Evolutionary conservation across 2,797 vertebrate genomes (phyloP).

Genomic region (Kryptopterus vitreolus): DNA sequence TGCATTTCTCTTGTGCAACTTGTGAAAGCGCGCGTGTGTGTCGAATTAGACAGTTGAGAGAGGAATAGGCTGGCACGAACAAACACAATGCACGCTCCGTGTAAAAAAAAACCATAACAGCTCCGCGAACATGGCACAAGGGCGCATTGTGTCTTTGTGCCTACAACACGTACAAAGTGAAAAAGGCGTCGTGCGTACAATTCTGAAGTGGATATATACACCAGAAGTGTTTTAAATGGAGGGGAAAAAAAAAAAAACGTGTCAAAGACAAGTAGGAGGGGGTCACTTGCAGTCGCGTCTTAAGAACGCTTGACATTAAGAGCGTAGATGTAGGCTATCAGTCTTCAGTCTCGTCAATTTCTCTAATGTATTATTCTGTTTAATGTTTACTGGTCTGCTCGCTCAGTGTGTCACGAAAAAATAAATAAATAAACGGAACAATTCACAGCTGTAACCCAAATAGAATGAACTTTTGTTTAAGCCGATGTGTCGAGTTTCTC

Average conservation of each 20-base stretch:
- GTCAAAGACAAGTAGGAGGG: not conserved
- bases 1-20: not conserved
- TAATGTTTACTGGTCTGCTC: conserved; percentile 52
- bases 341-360: conserved; percentile 49
- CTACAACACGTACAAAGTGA: not conserved
- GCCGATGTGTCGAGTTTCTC: not conserved
- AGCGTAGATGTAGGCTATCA: conserved; percentile 45
- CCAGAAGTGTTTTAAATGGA: not conserved
- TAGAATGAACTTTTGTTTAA: not conserved
- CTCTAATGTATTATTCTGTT: conserved; percentile 56
- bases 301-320: conserved; percentile 46
- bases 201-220: not conserved
- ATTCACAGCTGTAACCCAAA: conserved; percentile 47
- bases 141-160: not conserved
- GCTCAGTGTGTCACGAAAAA: conserved; percentile 37
- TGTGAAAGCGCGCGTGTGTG: no score
- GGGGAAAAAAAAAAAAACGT: not conserved
- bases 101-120: not conserved
- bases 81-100: not conserved
- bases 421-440: conserved; percentile 46
- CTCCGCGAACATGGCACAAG: not conserved
- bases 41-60: not conserved
- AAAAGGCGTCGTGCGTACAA: not conserved
- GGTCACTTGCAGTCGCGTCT: not conserved
- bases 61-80: not conserved